Percentiles rank a stretch among this genome's conserved stretches.
These are phyloP conservation scores for Riparia riparia DNA, from an alignment of 2,113 vertebrate genomes.

Conservation along the genomic window DNA sequence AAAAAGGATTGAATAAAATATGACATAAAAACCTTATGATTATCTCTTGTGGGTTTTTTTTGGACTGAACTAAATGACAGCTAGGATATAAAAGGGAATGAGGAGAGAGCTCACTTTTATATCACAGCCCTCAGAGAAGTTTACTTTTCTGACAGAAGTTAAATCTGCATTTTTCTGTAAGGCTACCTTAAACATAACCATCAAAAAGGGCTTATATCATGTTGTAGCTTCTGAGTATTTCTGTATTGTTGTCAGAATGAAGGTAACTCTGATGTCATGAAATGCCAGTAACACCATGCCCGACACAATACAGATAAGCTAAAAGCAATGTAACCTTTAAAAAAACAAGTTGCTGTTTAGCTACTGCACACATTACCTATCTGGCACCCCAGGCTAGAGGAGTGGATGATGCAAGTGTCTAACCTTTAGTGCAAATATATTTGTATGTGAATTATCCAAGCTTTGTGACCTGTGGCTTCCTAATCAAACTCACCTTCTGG, in stretches of 20 bases:
- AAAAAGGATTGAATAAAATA: not conserved
- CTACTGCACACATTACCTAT: not conserved
- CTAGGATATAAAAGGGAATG: not conserved
- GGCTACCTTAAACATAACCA: not conserved
- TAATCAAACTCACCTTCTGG: not conserved
- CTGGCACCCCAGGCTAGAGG: not conserved
- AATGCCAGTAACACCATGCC: constrained; percentile 1
- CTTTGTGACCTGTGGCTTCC: not conserved
- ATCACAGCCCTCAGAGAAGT: not conserved
- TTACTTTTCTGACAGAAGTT: not conserved
- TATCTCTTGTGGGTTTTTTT: not conserved
- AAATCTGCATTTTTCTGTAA: not conserved
- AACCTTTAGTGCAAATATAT: not conserved
- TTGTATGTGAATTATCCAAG: not conserved
- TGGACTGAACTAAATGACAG: not conserved
- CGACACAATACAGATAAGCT: constrained; percentile 16
- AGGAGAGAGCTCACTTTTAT: not conserved
- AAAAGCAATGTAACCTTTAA: constrained; percentile 55
- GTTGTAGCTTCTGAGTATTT: constrained; percentile 20
- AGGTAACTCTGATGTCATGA: constrained; percentile 35
- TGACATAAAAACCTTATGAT: not conserved
- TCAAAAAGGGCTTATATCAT: constrained; percentile 9
- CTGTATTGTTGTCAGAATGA: constrained; percentile 41
- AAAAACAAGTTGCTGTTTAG: constrained; percentile 35
- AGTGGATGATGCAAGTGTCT: not conserved